Evolutionary conservation across 2,888 invertebrate species (phyloP).

Genomic region (Keiferia lycopersicella): DNA sequence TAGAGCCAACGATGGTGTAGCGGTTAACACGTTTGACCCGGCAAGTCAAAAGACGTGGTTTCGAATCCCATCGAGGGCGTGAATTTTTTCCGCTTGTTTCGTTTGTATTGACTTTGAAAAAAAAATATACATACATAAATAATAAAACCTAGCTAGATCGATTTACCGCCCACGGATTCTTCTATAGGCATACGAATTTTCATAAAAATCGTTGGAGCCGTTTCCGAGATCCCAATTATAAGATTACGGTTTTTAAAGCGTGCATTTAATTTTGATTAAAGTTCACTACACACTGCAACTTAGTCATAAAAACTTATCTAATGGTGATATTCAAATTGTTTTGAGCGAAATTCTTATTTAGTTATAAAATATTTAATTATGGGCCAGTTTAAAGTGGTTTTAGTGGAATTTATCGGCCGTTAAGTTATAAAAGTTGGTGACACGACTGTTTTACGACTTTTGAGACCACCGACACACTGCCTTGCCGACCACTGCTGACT

Average conservation of each 20-base stretch:
- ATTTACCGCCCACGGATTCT: no score
- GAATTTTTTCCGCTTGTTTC: no score
- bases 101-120: no score
- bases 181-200: no score
- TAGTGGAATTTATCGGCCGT: conserved; percentile 39
- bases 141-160: no score
- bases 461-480: conserved; percentile 1
- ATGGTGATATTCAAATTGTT: not conserved
- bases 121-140: no score
- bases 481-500: not conserved
- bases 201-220: no score
- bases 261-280: not conserved
- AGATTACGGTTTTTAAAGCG: not conserved
- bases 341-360: conserved; percentile 11
- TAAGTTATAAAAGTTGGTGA: conserved; percentile 34
- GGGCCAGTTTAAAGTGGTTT: conserved; percentile 13
- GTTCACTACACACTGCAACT: not conserved
- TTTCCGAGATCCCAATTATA: no score
- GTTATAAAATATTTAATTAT: conserved; percentile 16
- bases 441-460: conserved; percentile 29
- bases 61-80: no score
- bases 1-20: no score
- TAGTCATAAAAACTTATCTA: not conserved
- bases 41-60: no score
- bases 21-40: no score